Base-by-base conservation (phyloP, 2,113 vertebrate genomes). In the Pogona vitticeps region DNA sequence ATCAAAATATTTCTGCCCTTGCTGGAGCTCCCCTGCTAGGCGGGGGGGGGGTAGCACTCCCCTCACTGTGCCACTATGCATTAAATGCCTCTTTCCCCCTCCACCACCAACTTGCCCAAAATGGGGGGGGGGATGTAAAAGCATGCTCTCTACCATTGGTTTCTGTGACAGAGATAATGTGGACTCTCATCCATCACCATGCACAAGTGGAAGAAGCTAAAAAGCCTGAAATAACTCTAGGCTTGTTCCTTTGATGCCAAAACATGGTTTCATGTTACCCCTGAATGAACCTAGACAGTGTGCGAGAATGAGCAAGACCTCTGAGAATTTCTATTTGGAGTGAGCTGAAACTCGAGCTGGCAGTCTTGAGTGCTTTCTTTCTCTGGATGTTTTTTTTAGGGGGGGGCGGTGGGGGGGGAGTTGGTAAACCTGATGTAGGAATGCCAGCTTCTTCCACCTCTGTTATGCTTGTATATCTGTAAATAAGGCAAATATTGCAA, bases 401-500 rank as follows among this genome's bases (percentile, higher is more conserved):
- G n/a, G n/a, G 31, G 14, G 68, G 70, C 1, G 7, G 15, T n/a
- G 28, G 6, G 75, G 21, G 9, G 28, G 63, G 63, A 65, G 63
- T 65, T 65, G 63, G 21, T 83, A 80, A 65, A 20, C 31, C 61
- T 38, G 33, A 7, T 12, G 3, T 38, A 56, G 26, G 61, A 46
- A 31, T 52, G 21, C 46, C 15, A 2, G 4, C 46, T 76, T 85
- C 83, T 56, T 85, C 59, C 42, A 77, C n/a, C n/a, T 76, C 23
- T 46, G 21, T 31, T 76, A 18, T 36, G 58, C 77, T 63, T 80
- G 77, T 63, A 80, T 80, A 76, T 76, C 67, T 85, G 59, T 76
- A 84, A 84, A 67, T 33, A 76, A 76, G 73, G 70, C n/a, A 75
- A 84, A 67, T 21, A 63, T 76, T 46, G 61, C 21, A 28, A 65